Percentiles rank a stretch among this genome's conserved stretches.
These are phyloP conservation scores for Acipenser ruthenus DNA, from an alignment of 2,797 vertebrate genomes.

Conservation along the genomic window DNA sequence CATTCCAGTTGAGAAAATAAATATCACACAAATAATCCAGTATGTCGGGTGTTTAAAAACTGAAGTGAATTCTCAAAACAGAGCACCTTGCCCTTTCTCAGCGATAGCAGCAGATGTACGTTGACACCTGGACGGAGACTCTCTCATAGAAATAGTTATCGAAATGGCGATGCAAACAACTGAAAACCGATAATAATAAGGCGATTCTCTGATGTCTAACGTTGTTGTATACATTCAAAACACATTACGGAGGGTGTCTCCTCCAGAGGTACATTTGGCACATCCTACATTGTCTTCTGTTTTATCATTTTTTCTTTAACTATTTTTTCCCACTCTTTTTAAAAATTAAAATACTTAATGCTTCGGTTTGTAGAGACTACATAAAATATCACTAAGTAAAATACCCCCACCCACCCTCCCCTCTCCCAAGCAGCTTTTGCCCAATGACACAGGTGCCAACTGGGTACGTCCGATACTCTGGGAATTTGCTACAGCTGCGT, in stretches of 20 bases:
- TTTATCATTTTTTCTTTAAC: not conserved
- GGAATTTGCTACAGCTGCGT: no score
- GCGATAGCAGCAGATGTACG: slow-evolving; percentile 8
- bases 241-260: slow-evolving; percentile 35
- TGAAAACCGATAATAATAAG: slow-evolving; percentile 37
- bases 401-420: no score
- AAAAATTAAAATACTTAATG: no score
- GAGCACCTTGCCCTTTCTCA: slow-evolving; percentile 15
- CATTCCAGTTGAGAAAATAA: no score
- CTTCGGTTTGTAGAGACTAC: no score
- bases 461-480: no score
- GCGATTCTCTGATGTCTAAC: slow-evolving; percentile 54
- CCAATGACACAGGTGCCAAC: no score
- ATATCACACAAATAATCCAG: no score
- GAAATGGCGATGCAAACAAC: slow-evolving; percentile 29
- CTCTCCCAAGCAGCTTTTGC: no score
- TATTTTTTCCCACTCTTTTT: not conserved
- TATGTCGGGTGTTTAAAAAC: no score
- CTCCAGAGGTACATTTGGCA: slow-evolving; percentile 59
- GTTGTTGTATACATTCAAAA: slow-evolving; percentile 61
- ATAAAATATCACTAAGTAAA: no score
- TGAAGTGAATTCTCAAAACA: slow-evolving; percentile 18
- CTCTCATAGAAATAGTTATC: slow-evolving; percentile 13
- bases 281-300: slow-evolving; percentile 33
- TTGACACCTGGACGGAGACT: slow-evolving; percentile 21